phyloP scores from a whole-genome alignment of 2,113 vertebrate species.

The Chaetops frenatus region DNA sequence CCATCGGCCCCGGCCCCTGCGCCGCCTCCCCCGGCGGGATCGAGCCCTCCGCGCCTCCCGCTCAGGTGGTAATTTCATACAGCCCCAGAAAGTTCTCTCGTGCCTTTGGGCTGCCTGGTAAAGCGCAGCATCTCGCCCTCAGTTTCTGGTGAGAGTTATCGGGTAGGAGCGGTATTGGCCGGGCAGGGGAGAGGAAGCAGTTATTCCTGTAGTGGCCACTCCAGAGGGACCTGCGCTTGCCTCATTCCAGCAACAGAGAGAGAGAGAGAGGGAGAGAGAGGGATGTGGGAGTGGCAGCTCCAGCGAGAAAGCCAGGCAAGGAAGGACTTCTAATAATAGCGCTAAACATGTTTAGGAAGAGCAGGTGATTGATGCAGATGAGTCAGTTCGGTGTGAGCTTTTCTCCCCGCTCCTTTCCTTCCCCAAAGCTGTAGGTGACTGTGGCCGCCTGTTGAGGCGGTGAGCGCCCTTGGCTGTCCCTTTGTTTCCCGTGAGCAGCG shows the following conservation, averaged over 20 bases:
- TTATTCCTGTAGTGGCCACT: not conserved
- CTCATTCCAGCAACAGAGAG: not conserved
- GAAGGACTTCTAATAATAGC: not conserved
- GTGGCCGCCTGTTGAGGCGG: not conserved
- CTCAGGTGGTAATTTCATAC: rapidly evolving
- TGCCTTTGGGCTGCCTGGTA: rapidly evolving
- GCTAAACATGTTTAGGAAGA: rapidly evolving
- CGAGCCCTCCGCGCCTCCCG: not conserved
- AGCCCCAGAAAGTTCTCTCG: rapidly evolving
- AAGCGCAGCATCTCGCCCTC: rapidly evolving
- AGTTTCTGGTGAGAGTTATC: not conserved
- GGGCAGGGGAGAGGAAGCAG: not conserved
- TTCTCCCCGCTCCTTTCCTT: not conserved
- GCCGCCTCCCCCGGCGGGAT: not conserved
- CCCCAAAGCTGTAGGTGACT: rapidly evolving
- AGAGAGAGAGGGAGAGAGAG: too few relatives aligned
- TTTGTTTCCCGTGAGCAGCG: not conserved
- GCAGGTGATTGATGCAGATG: not conserved
- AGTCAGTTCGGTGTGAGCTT: rapidly evolving
- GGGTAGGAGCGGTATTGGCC: rapidly evolving
- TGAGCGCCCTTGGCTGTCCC: not conserved
- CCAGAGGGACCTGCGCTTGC: not conserved
- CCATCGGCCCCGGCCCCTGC: rapidly evolving
- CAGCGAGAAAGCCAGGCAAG: not conserved
- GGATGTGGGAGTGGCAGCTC: not conserved